Evolutionary conservation across 2,888 invertebrate genomes (phyloP).

Genomic region (Tetranychus truncatus): DNA sequence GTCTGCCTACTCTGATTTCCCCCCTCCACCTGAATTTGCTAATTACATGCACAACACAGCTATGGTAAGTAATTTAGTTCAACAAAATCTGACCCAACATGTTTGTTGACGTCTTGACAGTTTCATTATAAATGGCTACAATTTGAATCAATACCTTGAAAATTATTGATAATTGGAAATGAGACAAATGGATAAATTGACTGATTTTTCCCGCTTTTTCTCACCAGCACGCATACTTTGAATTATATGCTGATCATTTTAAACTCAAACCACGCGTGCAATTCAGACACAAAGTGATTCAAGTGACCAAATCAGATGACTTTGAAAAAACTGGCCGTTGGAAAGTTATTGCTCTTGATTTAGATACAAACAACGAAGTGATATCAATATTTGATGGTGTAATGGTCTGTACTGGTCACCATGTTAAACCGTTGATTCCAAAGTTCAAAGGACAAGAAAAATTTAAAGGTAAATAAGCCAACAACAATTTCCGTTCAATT

Average conservation of each 20-base stretch:
- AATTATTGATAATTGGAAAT: not conserved
- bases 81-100: not conserved
- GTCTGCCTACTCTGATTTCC: slow-evolving; percentile 33
- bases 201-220: not conserved
- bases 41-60: slow-evolving; percentile 33
- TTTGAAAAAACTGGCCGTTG: slow-evolving; percentile 11
- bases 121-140: not conserved
- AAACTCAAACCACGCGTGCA: slow-evolving; percentile 29
- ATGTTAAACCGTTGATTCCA: slow-evolving; percentile 34
- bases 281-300: slow-evolving; percentile 29
- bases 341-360: not conserved
- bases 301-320: slow-evolving; percentile 14
- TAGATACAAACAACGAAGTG: slow-evolving; percentile 5
- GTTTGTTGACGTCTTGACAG: not conserved
- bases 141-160: not conserved
- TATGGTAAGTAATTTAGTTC: slow-evolving; percentile 25
- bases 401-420: slow-evolving; percentile 38
- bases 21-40: slow-evolving; percentile 31
- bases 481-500: too few relatives aligned
- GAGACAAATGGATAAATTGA: not conserved
- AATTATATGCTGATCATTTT: slow-evolving; percentile 31
- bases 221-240: slow-evolving; percentile 29
- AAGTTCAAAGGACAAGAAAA: slow-evolving; percentile 32
- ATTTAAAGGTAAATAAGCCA: slow-evolving; percentile 28
- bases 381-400: slow-evolving; percentile 35